Base-by-base conservation (phyloP, 2,888 invertebrate genomes). In the Himalopsyche anomala region DNA sequence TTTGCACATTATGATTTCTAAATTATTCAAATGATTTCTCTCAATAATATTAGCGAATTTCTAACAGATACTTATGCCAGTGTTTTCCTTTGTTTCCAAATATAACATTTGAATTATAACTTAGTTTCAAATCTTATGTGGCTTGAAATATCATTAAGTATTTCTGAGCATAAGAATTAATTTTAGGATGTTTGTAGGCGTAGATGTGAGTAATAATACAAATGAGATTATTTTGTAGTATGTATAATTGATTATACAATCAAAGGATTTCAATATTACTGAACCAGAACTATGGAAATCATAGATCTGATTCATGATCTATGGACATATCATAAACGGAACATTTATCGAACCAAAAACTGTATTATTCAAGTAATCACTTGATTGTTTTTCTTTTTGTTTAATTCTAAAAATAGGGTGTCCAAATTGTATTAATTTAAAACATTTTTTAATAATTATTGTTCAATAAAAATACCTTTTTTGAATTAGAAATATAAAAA, bases 131-230 rank as follows among this genome's bases (percentile, higher is more conserved):
- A 62, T 28, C 62, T 15, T 19, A 62, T 62, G 62, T 19, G 62
- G 62, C 5, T 62, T 62, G 62, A 11, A 62, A 62, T 62, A 62
- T 62, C 62, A 62, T 62, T 62, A 62, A 62, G 62, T 19, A 62
- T 62, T 19, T 62, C 15, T 11, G 19, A 62, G 9, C 19, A 5
- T 51, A 51, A 51, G 51, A 51, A 15, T 51, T 12, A 4, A 19
- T 62, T 19, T 62, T 62, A 62, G 62, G 9, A 62, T n/a, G 3
- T 4, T 62, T 28, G 28, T 6, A 62, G 11, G 62, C 62, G 19
- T 19, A n/a, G n/a, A 56, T 19, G 5, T 56, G 17, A 8, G 45
- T 51, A 15, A 51, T 51, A 15, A 9, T 19, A 62, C 62, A 19
- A n/a, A 62, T 1, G 19, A 62, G 62, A 6, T 45, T n/a, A 56